These are phyloP conservation scores for Harmothoe impar DNA, from an alignment of 2,888 invertebrate species.

Conservation along the genomic window DNA sequence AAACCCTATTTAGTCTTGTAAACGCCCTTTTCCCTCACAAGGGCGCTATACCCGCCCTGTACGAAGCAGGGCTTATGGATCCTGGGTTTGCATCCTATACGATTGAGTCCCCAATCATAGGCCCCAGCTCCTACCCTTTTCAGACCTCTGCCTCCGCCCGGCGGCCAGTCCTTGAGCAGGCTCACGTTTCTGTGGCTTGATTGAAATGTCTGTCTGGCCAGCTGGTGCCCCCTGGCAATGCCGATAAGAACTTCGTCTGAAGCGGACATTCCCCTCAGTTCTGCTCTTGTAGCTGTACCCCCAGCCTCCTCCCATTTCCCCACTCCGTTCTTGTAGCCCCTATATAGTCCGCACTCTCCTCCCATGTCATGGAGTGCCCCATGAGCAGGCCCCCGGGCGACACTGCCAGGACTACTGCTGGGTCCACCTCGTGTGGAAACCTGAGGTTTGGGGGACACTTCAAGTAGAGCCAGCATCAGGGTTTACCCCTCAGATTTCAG, in stretches of 20 bases:
- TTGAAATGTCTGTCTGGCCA: constrained; percentile 42
- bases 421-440: neutral
- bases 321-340: neutral
- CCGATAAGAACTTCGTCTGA: constrained; percentile 40
- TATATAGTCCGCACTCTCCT: neutral
- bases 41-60: too few species aligned
- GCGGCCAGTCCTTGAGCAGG: neutral
- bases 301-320: neutral
- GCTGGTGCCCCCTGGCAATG: constrained; percentile 16
- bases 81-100: too few species aligned
- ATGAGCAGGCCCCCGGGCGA: neutral
- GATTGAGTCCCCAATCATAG: too few species aligned
- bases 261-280: neutral
- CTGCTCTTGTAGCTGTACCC: neutral
- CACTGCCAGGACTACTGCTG: neutral
- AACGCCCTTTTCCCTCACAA: too few species aligned
- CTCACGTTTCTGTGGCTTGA: constrained; percentile 22
- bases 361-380: neutral
- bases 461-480: too few species aligned
- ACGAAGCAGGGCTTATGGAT: too few species aligned
- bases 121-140: too few species aligned
- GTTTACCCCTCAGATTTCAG: too few species aligned
- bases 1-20: too few species aligned
- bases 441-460: neutral
- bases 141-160: too few species aligned